Conservation (phyloP, 2,797 vertebrate genomes). For the Pterois miles region DNA sequence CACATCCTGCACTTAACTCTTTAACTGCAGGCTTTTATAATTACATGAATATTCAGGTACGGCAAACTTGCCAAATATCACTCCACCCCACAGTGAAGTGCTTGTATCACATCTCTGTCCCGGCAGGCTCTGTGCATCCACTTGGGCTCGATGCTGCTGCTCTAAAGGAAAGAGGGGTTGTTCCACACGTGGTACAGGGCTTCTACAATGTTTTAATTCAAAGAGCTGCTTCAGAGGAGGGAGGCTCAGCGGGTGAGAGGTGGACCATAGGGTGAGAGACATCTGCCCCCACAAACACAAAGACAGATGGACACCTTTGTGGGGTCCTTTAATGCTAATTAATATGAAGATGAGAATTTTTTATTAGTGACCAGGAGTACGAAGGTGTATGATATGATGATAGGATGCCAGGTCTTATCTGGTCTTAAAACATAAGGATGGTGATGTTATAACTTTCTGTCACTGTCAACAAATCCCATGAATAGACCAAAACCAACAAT, state of each 20-base stretch:
- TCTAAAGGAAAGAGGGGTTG: conserved; percentile 30
- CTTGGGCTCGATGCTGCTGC: conserved; percentile 37
- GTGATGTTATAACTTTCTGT: neutral
- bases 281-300: conserved; percentile 78
- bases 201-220: conserved; percentile 79
- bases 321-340: conserved; percentile 68
- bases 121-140: conserved; percentile 52
- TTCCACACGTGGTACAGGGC: conserved; percentile 49
- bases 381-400: neutral
- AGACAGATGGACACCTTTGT: conserved; percentile 80
- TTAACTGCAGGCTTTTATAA: conserved; percentile 6
- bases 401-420: neutral
- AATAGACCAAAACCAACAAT: neutral
- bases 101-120: conserved; percentile 72
- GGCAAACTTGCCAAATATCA: conserved; percentile 2
- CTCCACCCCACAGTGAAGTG: conserved; percentile 60
- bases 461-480: neutral
- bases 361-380: conserved; percentile 20
- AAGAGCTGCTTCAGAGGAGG: conserved; percentile 66
- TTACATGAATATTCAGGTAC: neutral
- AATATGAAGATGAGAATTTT: conserved; percentile 58
- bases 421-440: neutral
- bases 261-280: conserved; percentile 73
- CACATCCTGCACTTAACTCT: neutral
- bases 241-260: conserved; percentile 67